Evolutionary conservation across 2,888 invertebrate genomes (phyloP).

Genomic region (Laspeyria flexula): DNA sequence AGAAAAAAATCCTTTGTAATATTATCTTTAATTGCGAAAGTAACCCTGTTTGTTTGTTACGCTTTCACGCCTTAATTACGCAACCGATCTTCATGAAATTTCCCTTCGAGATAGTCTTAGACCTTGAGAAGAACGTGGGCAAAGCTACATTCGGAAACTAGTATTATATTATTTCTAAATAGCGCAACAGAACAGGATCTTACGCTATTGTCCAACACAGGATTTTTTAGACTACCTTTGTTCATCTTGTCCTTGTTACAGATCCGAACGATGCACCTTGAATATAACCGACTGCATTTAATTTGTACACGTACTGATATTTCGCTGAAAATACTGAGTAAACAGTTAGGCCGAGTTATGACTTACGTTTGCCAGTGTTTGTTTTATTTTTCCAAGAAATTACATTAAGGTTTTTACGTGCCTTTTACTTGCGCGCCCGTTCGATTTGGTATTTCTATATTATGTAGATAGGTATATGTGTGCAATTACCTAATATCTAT

Average conservation of each 20-base stretch:
- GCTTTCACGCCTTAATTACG: too few species aligned
- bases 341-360: conserved; percentile 26
- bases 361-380: conserved; percentile 24
- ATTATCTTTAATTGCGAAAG: too few species aligned
- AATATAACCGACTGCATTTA: conserved; percentile 31
- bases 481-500: conserved; percentile 9
- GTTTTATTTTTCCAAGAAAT: conserved; percentile 36
- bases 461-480: neutral
- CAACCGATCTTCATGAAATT: too few species aligned
- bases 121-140: too few species aligned
- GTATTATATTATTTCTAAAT: too few species aligned
- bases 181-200: too few species aligned
- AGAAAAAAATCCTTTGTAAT: too few species aligned
- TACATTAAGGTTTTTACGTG: conserved; percentile 26
- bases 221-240: conserved; percentile 45
- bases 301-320: conserved; percentile 30
- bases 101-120: too few species aligned
- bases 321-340: conserved; percentile 29
- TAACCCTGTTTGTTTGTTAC: too few species aligned
- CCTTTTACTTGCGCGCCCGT: conserved; percentile 14
- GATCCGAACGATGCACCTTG: conserved; percentile 40
- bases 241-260: conserved; percentile 36
- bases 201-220: too few species aligned
- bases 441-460: conserved; percentile 11
- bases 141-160: too few species aligned